These are phyloP conservation scores for Pogona vitticeps DNA, from an alignment of 2,113 vertebrate genomes.

Conservation along the genomic window DNA sequence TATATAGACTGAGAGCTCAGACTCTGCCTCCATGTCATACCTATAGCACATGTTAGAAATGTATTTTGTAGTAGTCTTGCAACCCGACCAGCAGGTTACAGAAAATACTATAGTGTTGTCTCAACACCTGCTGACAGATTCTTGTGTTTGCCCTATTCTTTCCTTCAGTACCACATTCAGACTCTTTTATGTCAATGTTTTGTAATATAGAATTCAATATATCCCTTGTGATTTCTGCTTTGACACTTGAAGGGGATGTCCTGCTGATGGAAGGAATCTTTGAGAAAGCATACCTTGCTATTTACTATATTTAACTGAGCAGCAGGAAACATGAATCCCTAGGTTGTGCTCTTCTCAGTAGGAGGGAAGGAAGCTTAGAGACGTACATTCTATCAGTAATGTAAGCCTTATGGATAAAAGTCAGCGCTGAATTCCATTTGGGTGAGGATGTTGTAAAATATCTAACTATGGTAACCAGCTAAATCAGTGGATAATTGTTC, in stretches of 20 bases:
- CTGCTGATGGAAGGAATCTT: neutral
- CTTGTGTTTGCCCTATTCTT: neutral
- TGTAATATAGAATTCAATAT: constrained; percentile 16
- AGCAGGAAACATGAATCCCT: neutral
- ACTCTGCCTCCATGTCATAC: neutral
- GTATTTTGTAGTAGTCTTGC: neutral
- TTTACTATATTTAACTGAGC: neutral
- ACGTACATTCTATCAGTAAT: accelerated
- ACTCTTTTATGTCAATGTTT: neutral
- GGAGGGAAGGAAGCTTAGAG: neutral
- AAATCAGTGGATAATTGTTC: neutral
- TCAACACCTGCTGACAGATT: constrained; percentile 7
- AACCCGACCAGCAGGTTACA: neutral
- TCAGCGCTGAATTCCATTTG: neutral
- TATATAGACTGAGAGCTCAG: too few species aligned
- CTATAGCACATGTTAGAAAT: neutral
- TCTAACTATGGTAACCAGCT: neutral
- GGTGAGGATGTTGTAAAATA: constrained; percentile 26
- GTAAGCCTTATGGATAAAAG: neutral
- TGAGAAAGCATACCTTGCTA: neutral
- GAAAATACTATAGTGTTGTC: constrained; percentile 13
- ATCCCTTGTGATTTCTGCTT: neutral
- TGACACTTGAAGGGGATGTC: neutral
- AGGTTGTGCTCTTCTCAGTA: neutral
- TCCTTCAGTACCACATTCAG: neutral